phyloP scores from a whole-genome alignment of 2,797 vertebrate species.

The Antrozous pallidus region DNA sequence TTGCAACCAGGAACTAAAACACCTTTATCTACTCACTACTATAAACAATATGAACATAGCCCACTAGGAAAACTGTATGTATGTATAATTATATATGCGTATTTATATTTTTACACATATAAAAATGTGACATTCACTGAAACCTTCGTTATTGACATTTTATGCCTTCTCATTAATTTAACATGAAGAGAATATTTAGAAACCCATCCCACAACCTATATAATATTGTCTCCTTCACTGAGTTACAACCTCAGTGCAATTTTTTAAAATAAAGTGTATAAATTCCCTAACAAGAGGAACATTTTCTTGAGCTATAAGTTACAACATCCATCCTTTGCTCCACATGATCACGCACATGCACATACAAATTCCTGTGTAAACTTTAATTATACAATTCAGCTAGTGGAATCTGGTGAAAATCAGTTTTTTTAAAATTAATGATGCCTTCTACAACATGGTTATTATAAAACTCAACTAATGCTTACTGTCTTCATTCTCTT shows the following conservation, averaged over 20 bases:
- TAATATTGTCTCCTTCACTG: not conserved
- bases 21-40: not conserved
- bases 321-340: fast-evolving
- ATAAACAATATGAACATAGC: not conserved
- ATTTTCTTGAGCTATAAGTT: not conserved
- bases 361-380: not conserved
- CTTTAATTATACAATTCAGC: not conserved
- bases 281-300: not conserved
- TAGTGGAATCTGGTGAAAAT: not conserved
- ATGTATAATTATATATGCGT: not conserved
- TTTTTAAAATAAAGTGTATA: not conserved
- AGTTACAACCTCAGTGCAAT: not conserved
- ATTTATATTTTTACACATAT: not conserved
- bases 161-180: not conserved
- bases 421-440: not conserved
- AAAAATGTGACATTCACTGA: not conserved
- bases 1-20: not conserved
- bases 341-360: too few relatives aligned
- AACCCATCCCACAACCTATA: not conserved
- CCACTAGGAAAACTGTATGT: not conserved
- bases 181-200: not conserved
- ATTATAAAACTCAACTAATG: not conserved
- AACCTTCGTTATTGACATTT: not conserved
- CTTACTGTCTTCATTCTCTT: too few relatives aligned
- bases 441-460: not conserved